Conservation (phyloP, 2,113 vertebrate species). For the Castor canadensis region DNA sequence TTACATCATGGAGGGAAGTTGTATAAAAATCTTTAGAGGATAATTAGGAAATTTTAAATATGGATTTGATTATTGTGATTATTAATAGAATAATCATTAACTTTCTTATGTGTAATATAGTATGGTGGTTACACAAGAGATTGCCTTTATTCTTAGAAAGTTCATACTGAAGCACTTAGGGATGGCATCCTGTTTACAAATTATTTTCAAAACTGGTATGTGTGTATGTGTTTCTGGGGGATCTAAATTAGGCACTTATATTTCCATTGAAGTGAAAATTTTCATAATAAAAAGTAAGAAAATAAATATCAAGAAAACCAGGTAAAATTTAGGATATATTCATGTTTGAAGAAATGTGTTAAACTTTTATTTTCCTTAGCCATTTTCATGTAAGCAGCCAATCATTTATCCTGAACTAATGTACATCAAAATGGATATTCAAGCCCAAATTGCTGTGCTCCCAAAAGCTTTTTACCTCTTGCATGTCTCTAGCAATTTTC, state of each 20-base stretch:
- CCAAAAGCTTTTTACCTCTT: not conserved
- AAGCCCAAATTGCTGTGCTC: conserved; percentile 9
- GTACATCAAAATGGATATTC: not conserved
- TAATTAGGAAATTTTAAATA: not conserved
- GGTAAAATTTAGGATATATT: conserved; percentile 17
- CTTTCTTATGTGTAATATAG: not conserved
- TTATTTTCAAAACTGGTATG: conserved; percentile 18
- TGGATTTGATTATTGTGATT: not conserved
- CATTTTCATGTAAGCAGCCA: conserved; percentile 37
- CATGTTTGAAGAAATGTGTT: conserved; percentile 22
- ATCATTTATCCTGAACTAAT: not conserved
- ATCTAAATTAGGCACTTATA: not conserved
- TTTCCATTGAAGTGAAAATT: not conserved
- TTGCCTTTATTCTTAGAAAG: not conserved
- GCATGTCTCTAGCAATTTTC: not conserved
- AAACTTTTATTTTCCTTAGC: conserved; percentile 30
- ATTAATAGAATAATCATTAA: not conserved
- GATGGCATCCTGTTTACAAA: not conserved
- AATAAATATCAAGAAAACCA: not conserved
- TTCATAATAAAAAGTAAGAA: conserved; percentile 7
- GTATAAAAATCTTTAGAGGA: not conserved
- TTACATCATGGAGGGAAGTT: not conserved
- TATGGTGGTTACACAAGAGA: not conserved
- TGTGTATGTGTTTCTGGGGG: not conserved
- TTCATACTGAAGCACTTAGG: not conserved